Conservation (phyloP, 2,797 vertebrate species). For the Tokudaia muenninki region DNA sequence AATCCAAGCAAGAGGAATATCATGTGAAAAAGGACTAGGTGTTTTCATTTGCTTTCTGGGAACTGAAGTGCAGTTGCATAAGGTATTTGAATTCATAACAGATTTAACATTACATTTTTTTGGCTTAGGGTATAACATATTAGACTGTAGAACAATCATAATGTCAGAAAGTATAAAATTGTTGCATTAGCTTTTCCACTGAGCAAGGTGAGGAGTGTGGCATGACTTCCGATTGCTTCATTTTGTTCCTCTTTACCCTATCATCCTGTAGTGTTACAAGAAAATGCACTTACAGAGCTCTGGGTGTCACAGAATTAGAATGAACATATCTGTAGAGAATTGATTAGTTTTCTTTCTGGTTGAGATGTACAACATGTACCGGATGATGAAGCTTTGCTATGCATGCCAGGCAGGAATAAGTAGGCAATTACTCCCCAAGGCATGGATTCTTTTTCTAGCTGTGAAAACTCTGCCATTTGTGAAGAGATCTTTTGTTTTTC, state of each 20-base stretch:
- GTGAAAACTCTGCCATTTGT: slow-evolving; percentile 26
- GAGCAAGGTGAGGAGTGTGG: slow-evolving; percentile 48
- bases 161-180: slow-evolving; percentile 66
- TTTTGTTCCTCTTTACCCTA: slow-evolving; percentile 60
- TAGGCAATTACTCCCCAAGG: slow-evolving; percentile 1
- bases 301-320: slow-evolving; percentile 70
- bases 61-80: slow-evolving; percentile 26
- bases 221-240: slow-evolving; percentile 66
- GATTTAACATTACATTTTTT: slow-evolving; percentile 51
- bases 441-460: background rate
- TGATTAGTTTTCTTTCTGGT: slow-evolving; percentile 68
- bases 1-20: background rate
- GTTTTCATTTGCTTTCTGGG: slow-evolving; percentile 30
- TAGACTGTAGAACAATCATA: slow-evolving; percentile 44
- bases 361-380: slow-evolving; percentile 49
- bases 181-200: slow-evolving; percentile 52
- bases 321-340: slow-evolving; percentile 70
- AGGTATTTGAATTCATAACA: slow-evolving; percentile 40
- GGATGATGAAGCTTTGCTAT: slow-evolving; percentile 18
- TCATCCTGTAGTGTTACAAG: background rate
- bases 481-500: background rate
- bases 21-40: background rate
- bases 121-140: background rate
- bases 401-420: background rate
- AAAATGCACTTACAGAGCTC: slow-evolving; percentile 69